Base-by-base conservation (phyloP, 1,140 invertebrate genomes). In the Pissodes strobi region DNA sequence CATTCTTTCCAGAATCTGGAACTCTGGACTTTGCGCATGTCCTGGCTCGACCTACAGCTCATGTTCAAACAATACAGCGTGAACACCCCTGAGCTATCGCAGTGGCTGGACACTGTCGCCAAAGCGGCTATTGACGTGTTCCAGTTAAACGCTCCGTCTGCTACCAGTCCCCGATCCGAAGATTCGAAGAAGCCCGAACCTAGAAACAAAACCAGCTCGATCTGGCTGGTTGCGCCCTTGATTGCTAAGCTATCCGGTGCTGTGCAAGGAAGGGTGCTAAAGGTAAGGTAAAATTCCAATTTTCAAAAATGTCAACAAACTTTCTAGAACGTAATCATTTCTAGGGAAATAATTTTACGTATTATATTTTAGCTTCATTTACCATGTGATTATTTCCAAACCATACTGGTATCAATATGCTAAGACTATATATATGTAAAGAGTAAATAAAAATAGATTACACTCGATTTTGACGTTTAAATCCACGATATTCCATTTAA, bases 1-100 rank as follows among this genome's bases (percentile, higher is more conserved):
- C n/a, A n/a, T n/a, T n/a, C n/a, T n/a, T n/a, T 69, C 69, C 74
- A 90, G 83, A 94, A 93, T 76, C 79, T 98, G 15, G 95, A 98
- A 75, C 92, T 95, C 68, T 99, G 97, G 97, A 95, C 92, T n/a
- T 79, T 98, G n/a, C 82, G 95, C 15, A 95, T 98, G 81, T 96
- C 94, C 0, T 94, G 92, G 89, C 79, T 99, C 18, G 95, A 98
- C 79, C 82, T 99, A 46, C 93, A 97, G 78, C 83, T 99, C 5
- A 95, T 97, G 92, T 95, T 94, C 78, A 93, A 94, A 74, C 94
- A 97, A 77, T 88, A 91, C 73, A 82, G 85, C 15, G 81, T 80
- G 6, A 86, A 85, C 46, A 84, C 87, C 13, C 83, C 74, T 0
- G 92, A 95, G 74, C 82, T 95, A 12, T 90, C 84, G 69, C 85